phyloP scores from a whole-genome alignment of 2,888 invertebrate genomes.

The Thalpophila matura region DNA sequence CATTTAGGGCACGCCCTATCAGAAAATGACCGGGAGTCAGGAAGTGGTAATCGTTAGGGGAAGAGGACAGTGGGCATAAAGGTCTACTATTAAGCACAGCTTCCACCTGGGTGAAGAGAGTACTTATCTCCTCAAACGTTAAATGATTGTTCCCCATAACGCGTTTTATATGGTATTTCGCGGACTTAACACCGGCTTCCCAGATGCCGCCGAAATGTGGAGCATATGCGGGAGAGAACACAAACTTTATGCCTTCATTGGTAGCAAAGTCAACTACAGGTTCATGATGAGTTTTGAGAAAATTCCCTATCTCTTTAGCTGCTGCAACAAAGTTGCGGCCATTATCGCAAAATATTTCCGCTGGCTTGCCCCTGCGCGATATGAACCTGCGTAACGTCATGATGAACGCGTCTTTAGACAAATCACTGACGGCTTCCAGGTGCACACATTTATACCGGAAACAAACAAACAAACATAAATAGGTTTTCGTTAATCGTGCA shows the following conservation, averaged over 20 bases:
- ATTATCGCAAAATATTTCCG: slow-evolving; percentile 64
- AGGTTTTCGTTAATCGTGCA: slow-evolving; percentile 43
- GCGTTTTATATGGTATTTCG: slow-evolving; percentile 27
- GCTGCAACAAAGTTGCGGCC: slow-evolving; percentile 63
- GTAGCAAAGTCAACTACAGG: slow-evolving; percentile 53
- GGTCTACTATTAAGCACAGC: slow-evolving; percentile 18
- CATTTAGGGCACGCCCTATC: slow-evolving; percentile 8
- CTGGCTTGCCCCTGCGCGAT: slow-evolving; percentile 63
- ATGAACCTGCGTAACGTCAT: slow-evolving; percentile 62
- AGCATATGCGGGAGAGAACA: slow-evolving; percentile 57
- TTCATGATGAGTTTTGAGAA: slow-evolving; percentile 17
- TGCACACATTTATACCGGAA: slow-evolving; percentile 14
- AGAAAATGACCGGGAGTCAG: slow-evolving; percentile 13
- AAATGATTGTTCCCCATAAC: slow-evolving; percentile 10
- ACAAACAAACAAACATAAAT: slow-evolving; percentile 57
- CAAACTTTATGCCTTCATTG: slow-evolving; percentile 58
- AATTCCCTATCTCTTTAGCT: slow-evolving; percentile 47
- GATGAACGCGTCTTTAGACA: slow-evolving; percentile 60
- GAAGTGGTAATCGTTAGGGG: neutral
- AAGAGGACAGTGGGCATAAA: neutral
- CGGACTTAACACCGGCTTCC: no score
- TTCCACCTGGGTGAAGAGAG: no score
- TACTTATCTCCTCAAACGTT: slow-evolving; percentile 17
- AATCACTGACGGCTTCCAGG: slow-evolving; percentile 43
- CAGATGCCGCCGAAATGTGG: slow-evolving; percentile 64